Evolutionary conservation across 2,888 invertebrate genomes (phyloP).

Genomic region (Cataglyphis albicans): DNA sequence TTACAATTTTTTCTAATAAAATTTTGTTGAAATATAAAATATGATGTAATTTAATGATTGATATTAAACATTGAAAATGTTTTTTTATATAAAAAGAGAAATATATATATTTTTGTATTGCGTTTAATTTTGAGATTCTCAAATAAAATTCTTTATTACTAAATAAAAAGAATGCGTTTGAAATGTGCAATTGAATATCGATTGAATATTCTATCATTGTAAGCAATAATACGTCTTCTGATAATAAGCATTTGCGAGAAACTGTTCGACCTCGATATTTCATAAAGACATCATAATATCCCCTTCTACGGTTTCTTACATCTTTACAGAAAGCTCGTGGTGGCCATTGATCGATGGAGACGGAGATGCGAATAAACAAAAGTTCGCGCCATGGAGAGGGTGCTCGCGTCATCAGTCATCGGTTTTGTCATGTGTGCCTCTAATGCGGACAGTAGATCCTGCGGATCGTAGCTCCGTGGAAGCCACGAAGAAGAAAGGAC

Average conservation of each 20-base stretch:
- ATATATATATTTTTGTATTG: neutral
- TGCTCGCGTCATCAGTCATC: slow-evolving; percentile 79
- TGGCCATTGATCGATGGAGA: slow-evolving; percentile 79
- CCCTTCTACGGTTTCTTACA: slow-evolving; percentile 66
- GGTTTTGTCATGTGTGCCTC: slow-evolving; percentile 78
- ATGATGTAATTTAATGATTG: neutral
- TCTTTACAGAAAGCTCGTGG: slow-evolving; percentile 67
- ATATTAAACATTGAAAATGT: neutral
- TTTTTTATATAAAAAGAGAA: no score
- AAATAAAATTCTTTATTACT: neutral
- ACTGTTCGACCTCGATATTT: slow-evolving; percentile 65
- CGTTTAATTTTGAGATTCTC: neutral
- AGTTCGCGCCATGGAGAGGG: slow-evolving; percentile 72
- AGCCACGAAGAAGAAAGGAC: slow-evolving; percentile 44
- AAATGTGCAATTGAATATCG: neutral
- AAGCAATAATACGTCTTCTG: slow-evolving; percentile 13
- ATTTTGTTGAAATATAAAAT: neutral
- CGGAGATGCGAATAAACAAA: slow-evolving; percentile 79
- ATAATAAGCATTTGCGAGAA: slow-evolving; percentile 37
- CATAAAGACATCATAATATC: slow-evolving; percentile 44
- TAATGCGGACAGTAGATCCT: slow-evolving; percentile 64
- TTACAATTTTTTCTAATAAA: neutral
- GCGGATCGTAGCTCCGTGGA: slow-evolving; percentile 58
- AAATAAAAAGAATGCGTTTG: neutral
- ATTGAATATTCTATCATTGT: neutral